Evolutionary conservation across 2,113 vertebrate genomes (phyloP).

Genomic region (Phylloscopus whistleri): DNA sequence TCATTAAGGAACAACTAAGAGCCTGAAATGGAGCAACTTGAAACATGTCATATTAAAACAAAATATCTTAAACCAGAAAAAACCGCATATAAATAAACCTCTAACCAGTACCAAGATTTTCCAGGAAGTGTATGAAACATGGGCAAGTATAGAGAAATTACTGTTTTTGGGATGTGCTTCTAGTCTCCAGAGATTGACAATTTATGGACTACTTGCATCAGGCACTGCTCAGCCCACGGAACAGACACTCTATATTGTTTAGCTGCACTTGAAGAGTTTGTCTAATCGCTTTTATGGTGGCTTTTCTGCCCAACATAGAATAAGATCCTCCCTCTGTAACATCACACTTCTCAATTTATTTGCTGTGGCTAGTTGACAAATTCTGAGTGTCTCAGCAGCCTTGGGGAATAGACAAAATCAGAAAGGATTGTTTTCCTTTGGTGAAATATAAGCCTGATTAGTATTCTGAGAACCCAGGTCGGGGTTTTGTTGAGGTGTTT

Average conservation of each 20-base stretch:
- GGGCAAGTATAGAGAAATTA: background rate
- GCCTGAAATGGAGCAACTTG: background rate
- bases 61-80: background rate
- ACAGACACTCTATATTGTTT: background rate
- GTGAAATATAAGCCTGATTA: slow-evolving; percentile 23
- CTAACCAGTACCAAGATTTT: background rate
- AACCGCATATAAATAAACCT: background rate
- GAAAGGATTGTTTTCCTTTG: slow-evolving; percentile 4
- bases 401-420: background rate
- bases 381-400: background rate
- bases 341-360: background rate
- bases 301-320: background rate
- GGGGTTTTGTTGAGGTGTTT: background rate
- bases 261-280: background rate
- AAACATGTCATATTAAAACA: background rate
- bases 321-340: background rate
- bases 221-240: background rate
- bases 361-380: background rate
- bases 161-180: background rate
- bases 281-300: background rate
- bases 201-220: background rate
- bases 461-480: background rate
- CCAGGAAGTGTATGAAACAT: background rate
- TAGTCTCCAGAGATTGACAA: background rate
- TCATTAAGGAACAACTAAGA: background rate